Base-by-base conservation (phyloP, 2,888 invertebrate genomes). In the Habrosyne pyritoides region DNA sequence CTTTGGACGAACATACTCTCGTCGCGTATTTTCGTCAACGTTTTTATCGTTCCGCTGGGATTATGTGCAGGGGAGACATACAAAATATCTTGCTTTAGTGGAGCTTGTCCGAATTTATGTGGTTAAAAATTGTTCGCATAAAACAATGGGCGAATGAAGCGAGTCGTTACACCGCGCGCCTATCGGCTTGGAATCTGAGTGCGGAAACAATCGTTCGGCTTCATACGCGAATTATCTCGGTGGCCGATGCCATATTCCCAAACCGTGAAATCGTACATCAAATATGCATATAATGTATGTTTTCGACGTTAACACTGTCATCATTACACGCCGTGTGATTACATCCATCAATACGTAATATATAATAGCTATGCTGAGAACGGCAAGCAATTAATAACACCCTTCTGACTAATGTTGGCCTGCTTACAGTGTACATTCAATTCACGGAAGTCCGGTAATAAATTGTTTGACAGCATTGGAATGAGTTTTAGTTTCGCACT, bases 151-250 rank as follows among this genome's bases (percentile, higher is more conserved):
- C 63, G 60, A 64, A 67, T 64, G 69, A 56, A 61, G 62, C 63
- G 67, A 65, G 59, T 57, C 60, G 55, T 54, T 54, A 57, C 47
- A 63, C 53, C 57, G 53, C 59, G 71, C 72, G 75, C 69, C 69
- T 77, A 82, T 80, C 77, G 70, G 68, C 57, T 61, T 66, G 69
- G 67, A 79, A 83, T 81, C 78, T 73, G 75, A 69, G 66, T 71
- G 69, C 75, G 82, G 79, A 82, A 80, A 83, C 78, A 81, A 86
- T 84, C 78, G 78, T 71, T 70, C 75, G 62, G 70, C 73, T 69
- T 69, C 77, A 73, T 78, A 77, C 71, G 64, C 76, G 79, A 84
- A 84, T 87, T 83, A 86, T 85, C 77, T 77, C 74, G 66, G 61
- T 73, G 72, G 75, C 73, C 72, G 73, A 79, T 73, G 79, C 70